A percentile compares a stretch with the other conserved stretches of the same genome.
These are phyloP conservation scores for Sebastes diploproa DNA, from an alignment of 2,797 vertebrate genomes.

Conservation along the genomic window DNA sequence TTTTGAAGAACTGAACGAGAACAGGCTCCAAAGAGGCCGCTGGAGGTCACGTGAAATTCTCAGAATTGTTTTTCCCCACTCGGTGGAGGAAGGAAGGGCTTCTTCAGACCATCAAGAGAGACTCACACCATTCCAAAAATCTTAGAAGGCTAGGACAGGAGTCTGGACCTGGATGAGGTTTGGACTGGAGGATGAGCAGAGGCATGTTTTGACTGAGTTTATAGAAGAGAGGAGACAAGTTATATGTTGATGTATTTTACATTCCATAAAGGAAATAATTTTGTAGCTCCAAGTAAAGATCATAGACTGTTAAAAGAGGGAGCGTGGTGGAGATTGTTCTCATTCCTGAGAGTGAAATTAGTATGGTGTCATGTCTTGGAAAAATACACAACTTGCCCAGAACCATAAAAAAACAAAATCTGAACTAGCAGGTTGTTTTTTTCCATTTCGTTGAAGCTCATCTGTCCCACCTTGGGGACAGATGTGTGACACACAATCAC, in stretches of 20 bases:
- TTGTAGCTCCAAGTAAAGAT: neutral
- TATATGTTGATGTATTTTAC: neutral
- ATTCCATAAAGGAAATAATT: neutral
- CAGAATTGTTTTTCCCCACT: constrained; percentile 57
- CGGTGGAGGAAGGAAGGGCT: neutral
- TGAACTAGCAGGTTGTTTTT: neutral
- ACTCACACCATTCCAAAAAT: neutral
- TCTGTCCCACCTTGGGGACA: neutral
- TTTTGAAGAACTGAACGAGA: constrained; percentile 33
- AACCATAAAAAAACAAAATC: constrained; percentile 16
- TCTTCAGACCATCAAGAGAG: constrained; percentile 12
- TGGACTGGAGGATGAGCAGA: neutral
- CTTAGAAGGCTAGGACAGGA: neutral
- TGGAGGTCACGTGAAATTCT: constrained; percentile 46
- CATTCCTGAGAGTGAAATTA: constrained; percentile 19
- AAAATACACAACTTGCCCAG: constrained; percentile 17
- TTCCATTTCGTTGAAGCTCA: neutral
- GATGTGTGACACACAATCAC: constrained; percentile 12
- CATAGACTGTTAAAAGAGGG: neutral
- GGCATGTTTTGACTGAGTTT: neutral
- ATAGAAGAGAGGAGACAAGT: neutral
- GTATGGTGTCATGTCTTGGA: constrained; percentile 19
- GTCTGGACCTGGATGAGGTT: neutral
- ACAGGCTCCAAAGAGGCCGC: constrained; percentile 21
- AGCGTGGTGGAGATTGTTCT: neutral